These are phyloP conservation scores for Mimas tiliae DNA, from an alignment of 2,888 invertebrate species.

Conservation along the genomic window DNA sequence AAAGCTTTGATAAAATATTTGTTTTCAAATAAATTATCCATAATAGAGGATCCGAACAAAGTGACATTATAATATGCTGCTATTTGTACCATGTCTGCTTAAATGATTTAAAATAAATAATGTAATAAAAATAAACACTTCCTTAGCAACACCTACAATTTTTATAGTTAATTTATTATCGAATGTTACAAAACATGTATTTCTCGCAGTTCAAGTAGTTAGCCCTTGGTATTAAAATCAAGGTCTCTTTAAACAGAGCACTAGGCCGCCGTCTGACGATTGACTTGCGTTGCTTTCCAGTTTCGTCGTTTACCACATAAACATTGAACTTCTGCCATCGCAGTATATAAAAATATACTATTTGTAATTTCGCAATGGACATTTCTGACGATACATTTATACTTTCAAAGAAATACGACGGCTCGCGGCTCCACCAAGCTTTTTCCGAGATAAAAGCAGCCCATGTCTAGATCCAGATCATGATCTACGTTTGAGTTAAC, in stretches of 20 bases:
- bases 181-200: constrained; percentile 1
- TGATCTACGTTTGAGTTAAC: too few relatives aligned
- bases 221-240: constrained; percentile 39
- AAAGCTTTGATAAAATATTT: too few relatives aligned
- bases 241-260: constrained; percentile 41
- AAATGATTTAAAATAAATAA: not conserved
- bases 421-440: too few relatives aligned
- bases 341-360: too few relatives aligned
- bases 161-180: not conserved
- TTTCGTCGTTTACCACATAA: constrained; percentile 28
- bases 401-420: too few relatives aligned
- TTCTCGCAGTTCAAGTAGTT: constrained; percentile 26
- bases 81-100: not conserved
- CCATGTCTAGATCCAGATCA: too few relatives aligned
- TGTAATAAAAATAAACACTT: constrained; percentile 5
- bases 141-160: constrained; percentile 7
- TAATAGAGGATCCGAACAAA: not conserved
- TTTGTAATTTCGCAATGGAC: too few relatives aligned
- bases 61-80: not conserved
- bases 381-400: too few relatives aligned
- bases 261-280: constrained; percentile 28
- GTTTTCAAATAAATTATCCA: too few relatives aligned
- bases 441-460: too few relatives aligned
- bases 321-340: constrained; percentile 21
- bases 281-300: constrained; percentile 6